Conservation (phyloP, 2,113 vertebrate species). For the Phrynocephalus versicolor region DNA sequence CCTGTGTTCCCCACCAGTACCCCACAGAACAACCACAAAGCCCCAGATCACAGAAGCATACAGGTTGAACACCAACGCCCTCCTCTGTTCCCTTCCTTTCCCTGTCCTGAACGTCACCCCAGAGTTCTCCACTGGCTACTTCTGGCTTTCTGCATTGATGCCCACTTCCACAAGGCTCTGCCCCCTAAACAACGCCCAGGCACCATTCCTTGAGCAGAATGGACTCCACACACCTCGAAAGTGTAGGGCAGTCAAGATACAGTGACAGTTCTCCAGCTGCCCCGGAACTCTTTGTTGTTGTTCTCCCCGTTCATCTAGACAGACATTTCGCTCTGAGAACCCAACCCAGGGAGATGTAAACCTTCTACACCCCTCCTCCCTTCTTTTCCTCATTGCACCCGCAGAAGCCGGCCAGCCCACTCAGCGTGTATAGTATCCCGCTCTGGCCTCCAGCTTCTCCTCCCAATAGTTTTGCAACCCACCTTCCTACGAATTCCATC, state of each 20-base stretch:
- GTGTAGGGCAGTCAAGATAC: neutral
- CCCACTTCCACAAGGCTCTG: neutral
- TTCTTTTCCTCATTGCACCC: neutral
- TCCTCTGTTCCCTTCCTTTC: neutral
- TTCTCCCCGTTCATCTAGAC: neutral
- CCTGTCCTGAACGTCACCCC: neutral
- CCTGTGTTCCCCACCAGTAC: constrained; percentile 33
- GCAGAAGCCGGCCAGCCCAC: neutral
- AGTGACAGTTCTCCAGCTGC: neutral
- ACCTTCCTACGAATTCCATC: neutral
- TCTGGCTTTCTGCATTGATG: neutral
- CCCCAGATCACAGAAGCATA: neutral
- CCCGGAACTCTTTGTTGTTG: neutral
- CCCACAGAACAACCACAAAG: neutral
- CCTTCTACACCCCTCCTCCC: neutral
- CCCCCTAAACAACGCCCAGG: neutral
- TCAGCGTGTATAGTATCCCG: neutral
- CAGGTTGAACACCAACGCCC: neutral
- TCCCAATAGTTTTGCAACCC: neutral
- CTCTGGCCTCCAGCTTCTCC: accelerated
- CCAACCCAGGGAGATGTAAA: neutral
- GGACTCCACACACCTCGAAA: neutral
- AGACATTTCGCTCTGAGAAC: neutral
- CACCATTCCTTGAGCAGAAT: neutral
- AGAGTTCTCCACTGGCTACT: neutral